Base-by-base conservation (phyloP, 2,888 invertebrate species). In the Ormyrus labotus region DNA sequence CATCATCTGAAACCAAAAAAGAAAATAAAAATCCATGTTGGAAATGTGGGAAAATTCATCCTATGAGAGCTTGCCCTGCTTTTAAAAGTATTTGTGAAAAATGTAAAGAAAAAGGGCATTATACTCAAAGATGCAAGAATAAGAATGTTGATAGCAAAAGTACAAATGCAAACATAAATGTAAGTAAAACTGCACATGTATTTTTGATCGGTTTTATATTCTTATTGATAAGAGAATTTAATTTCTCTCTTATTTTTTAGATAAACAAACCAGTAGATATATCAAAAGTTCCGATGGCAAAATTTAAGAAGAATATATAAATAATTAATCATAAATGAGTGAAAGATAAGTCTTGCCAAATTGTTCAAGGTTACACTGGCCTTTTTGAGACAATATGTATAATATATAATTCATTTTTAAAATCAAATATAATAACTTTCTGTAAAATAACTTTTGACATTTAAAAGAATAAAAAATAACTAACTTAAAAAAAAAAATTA, bases 81-180 rank as follows among this genome's bases (percentile, higher is more conserved):
- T 82, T 67, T n/a, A 81, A 81, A 58, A 72, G 58, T 11, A 71
- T 19, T 8, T 85, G 85, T 80, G 72, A 68, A 3, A 81, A 82
- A 48, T 85, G 85, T 76, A 81, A 83, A 8, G 80, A 67, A 69
- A 69, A 67, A 53, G 80, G 83, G 19, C 84, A 84, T 64, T 84
- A 81, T 45, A 80, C 83, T n/a, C 58, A 78, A 50, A 53, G 67
- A 47, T 84, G 84, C 50, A 48, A 34, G 19, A 19, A 19, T 5
- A 68, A n/a, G 5, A 73, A 69, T 19, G 19, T 19, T 19, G 19
- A 19, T 19, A 19, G 19, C n/a, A 76, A 76, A 57, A 34, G 6
- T 73, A 6, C 6, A 11, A 51, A 55, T 10, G 67, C 2, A n/a
- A 65, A 65, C 50, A 19, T 13, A 19, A 73, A 73, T 11, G 0